phyloP scores from a whole-genome alignment of 2,113 vertebrate genomes.

The Pterocles orientalis region DNA sequence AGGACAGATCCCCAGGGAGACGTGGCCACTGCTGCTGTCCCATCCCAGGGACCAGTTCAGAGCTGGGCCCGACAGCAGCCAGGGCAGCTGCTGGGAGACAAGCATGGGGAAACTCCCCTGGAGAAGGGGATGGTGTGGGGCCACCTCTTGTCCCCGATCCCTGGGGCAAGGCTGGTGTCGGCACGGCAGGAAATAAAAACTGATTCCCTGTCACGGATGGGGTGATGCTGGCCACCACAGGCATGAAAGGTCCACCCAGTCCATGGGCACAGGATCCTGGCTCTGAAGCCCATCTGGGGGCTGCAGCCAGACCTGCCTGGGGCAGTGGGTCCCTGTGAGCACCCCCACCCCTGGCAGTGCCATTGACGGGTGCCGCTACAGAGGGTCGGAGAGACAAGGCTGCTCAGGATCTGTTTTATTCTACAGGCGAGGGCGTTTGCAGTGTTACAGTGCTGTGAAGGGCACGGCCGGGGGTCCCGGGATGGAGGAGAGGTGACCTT shows the following conservation, averaged over 20 bases:
- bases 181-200: too few species aligned
- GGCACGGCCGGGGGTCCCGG: not conserved
- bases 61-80: not conserved
- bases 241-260: not conserved
- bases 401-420: not conserved
- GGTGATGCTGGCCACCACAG: not conserved
- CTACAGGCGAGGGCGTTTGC: not conserved
- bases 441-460: not conserved
- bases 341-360: not conserved
- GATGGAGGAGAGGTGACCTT: not conserved
- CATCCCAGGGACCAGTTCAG: not conserved
- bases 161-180: not conserved
- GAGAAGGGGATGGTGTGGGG: not conserved
- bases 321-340: not conserved
- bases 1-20: not conserved
- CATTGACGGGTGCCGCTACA: not conserved
- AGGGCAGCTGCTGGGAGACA: not conserved
- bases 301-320: too few species aligned
- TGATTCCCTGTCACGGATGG: not conserved
- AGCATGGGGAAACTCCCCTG: not conserved
- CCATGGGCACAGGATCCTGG: rapidly evolving
- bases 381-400: not conserved
- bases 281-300: too few species aligned
- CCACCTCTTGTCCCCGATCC: not conserved
- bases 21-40: rapidly evolving